Conservation (phyloP, 2,797 vertebrate genomes). For the Columba guinea region DNA sequence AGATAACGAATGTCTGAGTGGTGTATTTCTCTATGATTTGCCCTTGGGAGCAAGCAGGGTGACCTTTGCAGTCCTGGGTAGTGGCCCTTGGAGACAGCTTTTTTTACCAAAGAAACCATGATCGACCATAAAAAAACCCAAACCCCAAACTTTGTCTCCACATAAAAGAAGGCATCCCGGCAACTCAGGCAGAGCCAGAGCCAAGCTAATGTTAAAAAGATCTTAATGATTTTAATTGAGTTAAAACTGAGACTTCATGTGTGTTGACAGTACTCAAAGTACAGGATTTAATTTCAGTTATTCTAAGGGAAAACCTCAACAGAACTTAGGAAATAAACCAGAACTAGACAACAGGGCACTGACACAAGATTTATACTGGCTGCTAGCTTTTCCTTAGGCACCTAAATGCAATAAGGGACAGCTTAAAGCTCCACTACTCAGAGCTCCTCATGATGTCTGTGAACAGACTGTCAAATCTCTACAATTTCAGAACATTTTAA, state of each 20-base stretch:
- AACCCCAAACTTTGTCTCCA: background rate
- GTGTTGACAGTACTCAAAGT: background rate
- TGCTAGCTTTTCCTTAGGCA: background rate
- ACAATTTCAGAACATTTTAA: background rate
- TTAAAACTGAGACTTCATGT: background rate
- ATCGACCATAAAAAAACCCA: background rate
- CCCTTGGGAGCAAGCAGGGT: background rate
- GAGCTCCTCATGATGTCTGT: background rate
- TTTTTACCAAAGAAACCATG: background rate
- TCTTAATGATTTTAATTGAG: background rate
- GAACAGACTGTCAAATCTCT: background rate
- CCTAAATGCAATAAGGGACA: background rate
- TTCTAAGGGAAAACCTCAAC: background rate
- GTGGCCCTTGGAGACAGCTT: background rate
- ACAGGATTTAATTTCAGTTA: background rate
- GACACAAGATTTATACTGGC: background rate
- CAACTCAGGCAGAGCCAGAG: background rate
- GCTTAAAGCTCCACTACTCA: background rate
- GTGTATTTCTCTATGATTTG: background rate
- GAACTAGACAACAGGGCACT: background rate
- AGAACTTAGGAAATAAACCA: background rate
- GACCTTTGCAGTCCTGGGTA: background rate
- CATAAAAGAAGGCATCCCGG: background rate
- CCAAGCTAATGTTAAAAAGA: background rate
- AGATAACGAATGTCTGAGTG: background rate